Base-by-base conservation (phyloP, 1,140 invertebrate genomes). In the Habropoda laboriosa region DNA sequence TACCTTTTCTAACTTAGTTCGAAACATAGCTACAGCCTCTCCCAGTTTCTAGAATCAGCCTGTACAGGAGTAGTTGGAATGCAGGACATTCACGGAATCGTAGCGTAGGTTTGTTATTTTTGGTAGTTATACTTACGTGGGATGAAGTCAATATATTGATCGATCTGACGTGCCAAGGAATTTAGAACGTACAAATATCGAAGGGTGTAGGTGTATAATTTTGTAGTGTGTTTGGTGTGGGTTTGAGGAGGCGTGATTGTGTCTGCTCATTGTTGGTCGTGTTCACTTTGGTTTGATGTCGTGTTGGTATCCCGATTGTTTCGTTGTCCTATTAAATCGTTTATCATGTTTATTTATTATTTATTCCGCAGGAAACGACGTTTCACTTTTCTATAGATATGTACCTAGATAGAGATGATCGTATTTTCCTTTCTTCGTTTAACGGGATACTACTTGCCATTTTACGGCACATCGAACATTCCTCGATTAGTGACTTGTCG, bases 391-490 rank as follows among this genome's bases (percentile, higher is more conserved):
- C n/a, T n/a, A n/a, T n/a, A n/a, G n/a, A 18, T 8, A 0, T 8
- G 12, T 5, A 16, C 18, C 1, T 64, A 18, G 7, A 18, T 27
- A 57, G 35, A 35, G 30, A 6, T 32, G 27, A 51, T 38, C 13
- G 16, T 3, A 13, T 1, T 49, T 18, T 49, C 18, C 45, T 70
- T 49, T 18, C n/a, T n/a, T n/a, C n/a, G n/a, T 53, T 10, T 8
- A 55, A 72, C 21, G 49, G 49, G 57, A 77, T 27, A 73, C 45
- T 53, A 21, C 40, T 42, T 49, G 49, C 40, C 45, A 47, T 71
- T 64, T 30, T n/a, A 53, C 55, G 45, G 24, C 30, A 70, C n/a
- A 42, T n/a, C 47, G 30, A 35, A 76, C 85, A 86, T 86, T 86
- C 76, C 83, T 79, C 51, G 18, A 32, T 63, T 73, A 40, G 13